phyloP scores from a whole-genome alignment of 2,888 invertebrate species.

The Graphium colonna region DNA sequence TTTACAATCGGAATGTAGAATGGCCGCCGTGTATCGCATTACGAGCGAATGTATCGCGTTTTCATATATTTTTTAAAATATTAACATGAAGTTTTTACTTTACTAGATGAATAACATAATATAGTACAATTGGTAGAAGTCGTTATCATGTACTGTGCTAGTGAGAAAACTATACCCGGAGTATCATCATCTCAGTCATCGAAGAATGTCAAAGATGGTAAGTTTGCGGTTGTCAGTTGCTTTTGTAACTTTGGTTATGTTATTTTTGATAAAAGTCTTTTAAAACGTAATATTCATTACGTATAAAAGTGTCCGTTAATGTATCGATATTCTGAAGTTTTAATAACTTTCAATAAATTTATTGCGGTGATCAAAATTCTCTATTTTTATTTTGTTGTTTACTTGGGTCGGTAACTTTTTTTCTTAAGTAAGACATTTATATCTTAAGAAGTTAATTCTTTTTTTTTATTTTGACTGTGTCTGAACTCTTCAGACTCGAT shows the following conservation, averaged over 20 bases:
- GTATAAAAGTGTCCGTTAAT: neutral
- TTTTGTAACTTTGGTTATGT: conserved; percentile 25
- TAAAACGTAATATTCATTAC: neutral
- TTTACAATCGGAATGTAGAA: conserved; percentile 79
- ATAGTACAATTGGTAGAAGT: conserved; percentile 48
- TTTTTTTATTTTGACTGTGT: too few species aligned
- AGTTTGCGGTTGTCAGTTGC: conserved; percentile 62
- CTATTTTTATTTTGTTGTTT: too few species aligned
- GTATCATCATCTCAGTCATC: conserved; percentile 85
- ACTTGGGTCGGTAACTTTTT: too few species aligned
- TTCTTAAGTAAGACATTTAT: too few species aligned
- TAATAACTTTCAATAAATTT: too few species aligned
- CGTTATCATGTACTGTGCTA: conserved; percentile 85
- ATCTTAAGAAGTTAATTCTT: too few species aligned
- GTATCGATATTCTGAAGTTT: conserved; percentile 17
- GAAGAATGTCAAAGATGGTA: conserved; percentile 88
- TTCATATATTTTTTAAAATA: conserved; percentile 52
- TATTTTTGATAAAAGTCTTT: conserved; percentile 1
- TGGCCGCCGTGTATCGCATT: conserved; percentile 74
- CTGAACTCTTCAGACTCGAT: too few species aligned
- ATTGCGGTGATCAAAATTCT: too few species aligned
- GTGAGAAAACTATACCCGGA: conserved; percentile 87
- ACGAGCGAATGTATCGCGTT: conserved; percentile 57
- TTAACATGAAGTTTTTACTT: conserved; percentile 66
- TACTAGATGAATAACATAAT: conserved; percentile 80